Evolutionary conservation across 2,888 invertebrate genomes (phyloP).

Genomic region (Polyommatus icarus): DNA sequence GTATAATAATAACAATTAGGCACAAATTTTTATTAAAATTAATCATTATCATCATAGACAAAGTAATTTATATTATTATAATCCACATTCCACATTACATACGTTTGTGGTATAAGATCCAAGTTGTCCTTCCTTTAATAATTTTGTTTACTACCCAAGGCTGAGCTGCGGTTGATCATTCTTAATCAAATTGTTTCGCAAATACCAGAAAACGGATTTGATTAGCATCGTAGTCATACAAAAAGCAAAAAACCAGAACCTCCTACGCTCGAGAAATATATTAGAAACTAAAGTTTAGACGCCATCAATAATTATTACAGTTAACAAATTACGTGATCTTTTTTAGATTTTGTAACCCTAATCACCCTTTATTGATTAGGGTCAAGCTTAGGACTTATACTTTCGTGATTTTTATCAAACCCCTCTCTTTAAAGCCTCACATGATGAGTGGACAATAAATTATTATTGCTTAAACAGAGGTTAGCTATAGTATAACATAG

Average conservation of each 20-base stretch:
- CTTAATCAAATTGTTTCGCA: background rate
- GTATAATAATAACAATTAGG: too few species aligned
- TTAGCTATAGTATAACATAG: too few species aligned
- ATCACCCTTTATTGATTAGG: too few species aligned
- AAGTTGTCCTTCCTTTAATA: background rate
- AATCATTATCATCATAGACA: too few species aligned
- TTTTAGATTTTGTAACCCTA: background rate
- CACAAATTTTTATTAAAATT: too few species aligned
- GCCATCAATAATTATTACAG: too few species aligned
- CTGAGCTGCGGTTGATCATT: conserved; percentile 5
- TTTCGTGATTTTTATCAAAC: too few species aligned
- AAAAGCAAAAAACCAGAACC: background rate
- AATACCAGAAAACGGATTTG: background rate
- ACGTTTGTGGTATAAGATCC: background rate
- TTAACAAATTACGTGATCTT: background rate
- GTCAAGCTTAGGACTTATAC: too few species aligned
- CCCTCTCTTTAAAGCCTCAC: too few species aligned
- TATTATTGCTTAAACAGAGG: too few species aligned
- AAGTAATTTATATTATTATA: too few species aligned
- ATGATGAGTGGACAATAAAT: too few species aligned
- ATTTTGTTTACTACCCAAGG: background rate
- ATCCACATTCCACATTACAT: background rate
- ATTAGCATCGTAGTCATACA: background rate
- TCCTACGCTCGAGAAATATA: background rate
- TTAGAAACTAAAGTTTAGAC: background rate